These are phyloP conservation scores for Sorex fumeus DNA, from an alignment of 2,113 vertebrate genomes.

Conservation along the genomic window DNA sequence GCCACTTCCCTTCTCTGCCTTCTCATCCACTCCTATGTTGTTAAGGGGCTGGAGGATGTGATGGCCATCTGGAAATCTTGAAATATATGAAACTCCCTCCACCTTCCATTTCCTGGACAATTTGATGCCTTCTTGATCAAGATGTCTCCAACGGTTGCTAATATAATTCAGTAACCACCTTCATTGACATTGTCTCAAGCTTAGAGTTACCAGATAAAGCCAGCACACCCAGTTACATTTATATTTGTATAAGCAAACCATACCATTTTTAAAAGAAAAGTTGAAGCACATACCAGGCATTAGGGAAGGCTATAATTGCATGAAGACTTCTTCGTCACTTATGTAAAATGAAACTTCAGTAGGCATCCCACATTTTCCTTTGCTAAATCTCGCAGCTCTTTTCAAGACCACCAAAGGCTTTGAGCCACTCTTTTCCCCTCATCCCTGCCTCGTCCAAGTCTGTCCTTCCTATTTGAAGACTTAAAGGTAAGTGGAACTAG, in stretches of 20 bases:
- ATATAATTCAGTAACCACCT: neutral
- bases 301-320: neutral
- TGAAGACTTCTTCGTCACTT: neutral
- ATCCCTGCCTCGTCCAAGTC: neutral
- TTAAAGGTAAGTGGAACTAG: neutral
- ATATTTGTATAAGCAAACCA: neutral
- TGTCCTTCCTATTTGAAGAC: neutral
- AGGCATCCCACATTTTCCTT: neutral
- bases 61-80: constrained; percentile 93
- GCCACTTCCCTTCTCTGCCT: constrained; percentile 93
- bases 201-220: neutral
- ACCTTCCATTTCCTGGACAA: constrained; percentile 88
- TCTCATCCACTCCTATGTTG: constrained; percentile 92
- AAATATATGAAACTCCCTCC: constrained; percentile 89
- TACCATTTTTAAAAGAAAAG: neutral
- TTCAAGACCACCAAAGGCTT: neutral
- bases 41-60: constrained; percentile 91
- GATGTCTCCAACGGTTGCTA: neutral
- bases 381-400: neutral
- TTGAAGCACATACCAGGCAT: neutral
- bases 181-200: neutral
- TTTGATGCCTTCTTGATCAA: constrained; percentile 87
- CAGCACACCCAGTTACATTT: neutral
- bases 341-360: constrained; percentile 14
- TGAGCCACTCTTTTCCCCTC: neutral